Evolutionary conservation across 2,888 invertebrate species (phyloP), one percentile per base, ranked within the genome.

Genomic region (Ellobium chinense): DNA sequence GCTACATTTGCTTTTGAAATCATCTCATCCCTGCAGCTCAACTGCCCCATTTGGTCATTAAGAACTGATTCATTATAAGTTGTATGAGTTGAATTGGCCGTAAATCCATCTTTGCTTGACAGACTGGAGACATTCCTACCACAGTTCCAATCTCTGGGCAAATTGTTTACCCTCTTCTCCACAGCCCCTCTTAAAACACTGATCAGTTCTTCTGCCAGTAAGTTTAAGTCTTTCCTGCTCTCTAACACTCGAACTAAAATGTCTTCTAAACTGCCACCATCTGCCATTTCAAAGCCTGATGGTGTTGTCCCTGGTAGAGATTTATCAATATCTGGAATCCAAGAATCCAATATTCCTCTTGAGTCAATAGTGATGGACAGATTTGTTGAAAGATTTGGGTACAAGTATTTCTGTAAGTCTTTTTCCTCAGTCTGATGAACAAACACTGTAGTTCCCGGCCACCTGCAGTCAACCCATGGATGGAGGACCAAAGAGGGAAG

Each of bases 1-100:
- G 96, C 97, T 46, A 97, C 94, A 90, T 95, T 95, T 37, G 95
- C 94, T 18, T 4, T 0, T 66, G 60, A 56, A 27, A 12, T 2
- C 34, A 34, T 29, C 46, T 46, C 46, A 12, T 7, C 18, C 46
- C 18, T 46, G 18, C 46, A 12, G 34, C 54, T 54, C 12, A 56
- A 14, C 0, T 56, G 21, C 4, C 21, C 29, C 12, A 29, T 21
- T 31, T 58, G 56, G 12, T 34, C 3, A 4, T 14, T 18, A 46
- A 1, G 12, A 27, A 9, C 46, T 46, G 68, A 21, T 7, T 7
- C 18, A n/a, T n/a, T n/a, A n/a, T n/a, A n/a, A n/a, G n/a, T n/a
- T n/a, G n/a, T n/a, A n/a, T n/a, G n/a, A n/a, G n/a, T n/a, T n/a
- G n/a, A n/a, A n/a, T n/a, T n/a, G n/a, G n/a, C n/a, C n/a, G n/a